Percentiles rank a stretch among this genome's conserved stretches.
phyloP scores from a whole-genome alignment of 2,113 vertebrate genomes.

The Melanerpes aurifrons region DNA sequence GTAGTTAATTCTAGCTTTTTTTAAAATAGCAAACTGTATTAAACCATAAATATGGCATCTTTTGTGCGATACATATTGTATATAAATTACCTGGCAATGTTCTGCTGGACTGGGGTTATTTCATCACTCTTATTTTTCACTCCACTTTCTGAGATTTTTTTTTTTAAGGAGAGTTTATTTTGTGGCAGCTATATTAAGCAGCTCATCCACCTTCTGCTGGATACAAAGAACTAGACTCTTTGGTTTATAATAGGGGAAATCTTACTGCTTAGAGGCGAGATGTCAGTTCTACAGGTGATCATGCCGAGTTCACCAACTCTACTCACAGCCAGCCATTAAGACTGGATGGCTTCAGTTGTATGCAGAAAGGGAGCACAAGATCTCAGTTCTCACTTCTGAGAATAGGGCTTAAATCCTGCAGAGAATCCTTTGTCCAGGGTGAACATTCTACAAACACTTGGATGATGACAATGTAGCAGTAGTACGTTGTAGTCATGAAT shows the following conservation, averaged over 20 bases:
- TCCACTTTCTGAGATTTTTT: neutral
- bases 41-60: neutral
- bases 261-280: neutral
- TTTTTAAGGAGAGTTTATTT: neutral
- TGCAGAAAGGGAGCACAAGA: neutral
- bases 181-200: neutral
- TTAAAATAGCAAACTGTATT: neutral
- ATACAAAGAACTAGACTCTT: neutral
- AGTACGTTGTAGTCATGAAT: no score
- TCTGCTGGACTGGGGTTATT: neutral
- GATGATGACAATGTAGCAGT: neutral
- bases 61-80: neutral
- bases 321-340: neutral
- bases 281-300: neutral
- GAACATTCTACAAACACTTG: neutral
- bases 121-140: neutral
- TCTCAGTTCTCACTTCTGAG: neutral
- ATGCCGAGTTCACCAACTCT: neutral
- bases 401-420: neutral
- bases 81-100: neutral
- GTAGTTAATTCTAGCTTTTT: neutral
- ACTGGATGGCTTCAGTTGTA: neutral
- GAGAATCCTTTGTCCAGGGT: neutral
- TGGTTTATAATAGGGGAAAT: neutral
- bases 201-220: neutral